Evolutionary conservation across 1,140 invertebrate species (phyloP).

Genomic region (Varroa destructor): DNA sequence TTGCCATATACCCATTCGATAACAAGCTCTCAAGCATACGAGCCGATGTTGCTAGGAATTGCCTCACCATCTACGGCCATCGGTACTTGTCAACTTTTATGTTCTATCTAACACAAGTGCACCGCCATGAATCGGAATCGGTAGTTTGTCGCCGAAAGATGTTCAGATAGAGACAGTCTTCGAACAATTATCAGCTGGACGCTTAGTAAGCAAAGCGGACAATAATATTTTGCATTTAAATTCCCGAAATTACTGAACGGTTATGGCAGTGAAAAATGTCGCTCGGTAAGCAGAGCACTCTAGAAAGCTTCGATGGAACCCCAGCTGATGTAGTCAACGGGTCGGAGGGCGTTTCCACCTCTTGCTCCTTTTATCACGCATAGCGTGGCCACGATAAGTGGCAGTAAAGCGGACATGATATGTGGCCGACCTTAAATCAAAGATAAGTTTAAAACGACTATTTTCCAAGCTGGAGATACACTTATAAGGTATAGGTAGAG

Average conservation of each 20-base stretch:
- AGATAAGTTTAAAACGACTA: too few species aligned
- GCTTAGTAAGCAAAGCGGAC: not conserved
- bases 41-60: conserved; percentile 42
- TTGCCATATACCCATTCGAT: conserved; percentile 39
- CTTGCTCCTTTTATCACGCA: too few species aligned
- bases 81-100: not conserved
- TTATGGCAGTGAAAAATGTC: not conserved
- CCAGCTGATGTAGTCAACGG: not conserved
- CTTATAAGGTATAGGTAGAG: too few species aligned
- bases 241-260: conserved; percentile 3
- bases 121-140: not conserved
- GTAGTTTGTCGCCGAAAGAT: not conserved
- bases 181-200: not conserved
- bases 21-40: conserved; percentile 43
- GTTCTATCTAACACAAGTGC: not conserved
- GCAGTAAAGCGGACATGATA: too few species aligned
- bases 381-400: too few species aligned
- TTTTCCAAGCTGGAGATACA: too few species aligned
- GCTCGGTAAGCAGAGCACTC: not conserved
- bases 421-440: too few species aligned
- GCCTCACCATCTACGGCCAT: not conserved
- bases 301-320: not conserved
- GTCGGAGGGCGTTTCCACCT: not conserved
- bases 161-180: conserved; percentile 20
- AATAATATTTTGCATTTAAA: not conserved